Evolutionary conservation across 2,113 vertebrate species (phyloP).

Genomic region (Passer montanus): DNA sequence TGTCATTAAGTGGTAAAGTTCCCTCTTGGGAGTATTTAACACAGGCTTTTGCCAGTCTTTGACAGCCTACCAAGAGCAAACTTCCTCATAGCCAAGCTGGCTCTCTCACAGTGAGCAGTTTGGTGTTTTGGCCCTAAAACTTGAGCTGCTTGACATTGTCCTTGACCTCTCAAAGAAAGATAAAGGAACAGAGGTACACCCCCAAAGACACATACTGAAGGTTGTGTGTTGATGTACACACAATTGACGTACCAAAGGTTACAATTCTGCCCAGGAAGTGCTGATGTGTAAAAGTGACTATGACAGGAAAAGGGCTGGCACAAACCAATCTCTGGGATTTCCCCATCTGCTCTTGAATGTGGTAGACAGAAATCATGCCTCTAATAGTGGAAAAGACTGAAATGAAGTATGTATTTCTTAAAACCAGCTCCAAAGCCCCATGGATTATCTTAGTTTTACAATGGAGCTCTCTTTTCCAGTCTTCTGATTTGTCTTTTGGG

Average conservation of each 20-base stretch:
- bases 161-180: background rate
- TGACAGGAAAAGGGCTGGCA: background rate
- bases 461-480: background rate
- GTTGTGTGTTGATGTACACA: too few relatives aligned
- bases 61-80: background rate
- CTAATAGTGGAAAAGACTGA: background rate
- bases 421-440: background rate
- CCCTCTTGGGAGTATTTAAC: background rate
- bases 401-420: background rate
- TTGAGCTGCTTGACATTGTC: background rate
- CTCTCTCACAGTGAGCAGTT: background rate
- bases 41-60: background rate
- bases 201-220: background rate
- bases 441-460: background rate
- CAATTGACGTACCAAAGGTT: background rate
- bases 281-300: background rate
- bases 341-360: background rate
- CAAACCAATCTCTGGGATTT: background rate
- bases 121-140: background rate
- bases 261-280: background rate
- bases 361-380: background rate
- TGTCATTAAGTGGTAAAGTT: background rate
- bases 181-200: background rate
- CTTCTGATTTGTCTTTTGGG: background rate
- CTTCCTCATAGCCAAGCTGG: fast-evolving